Base-by-base conservation (phyloP, 1,140 invertebrate genomes). In the Melitaea cinxia region DNA sequence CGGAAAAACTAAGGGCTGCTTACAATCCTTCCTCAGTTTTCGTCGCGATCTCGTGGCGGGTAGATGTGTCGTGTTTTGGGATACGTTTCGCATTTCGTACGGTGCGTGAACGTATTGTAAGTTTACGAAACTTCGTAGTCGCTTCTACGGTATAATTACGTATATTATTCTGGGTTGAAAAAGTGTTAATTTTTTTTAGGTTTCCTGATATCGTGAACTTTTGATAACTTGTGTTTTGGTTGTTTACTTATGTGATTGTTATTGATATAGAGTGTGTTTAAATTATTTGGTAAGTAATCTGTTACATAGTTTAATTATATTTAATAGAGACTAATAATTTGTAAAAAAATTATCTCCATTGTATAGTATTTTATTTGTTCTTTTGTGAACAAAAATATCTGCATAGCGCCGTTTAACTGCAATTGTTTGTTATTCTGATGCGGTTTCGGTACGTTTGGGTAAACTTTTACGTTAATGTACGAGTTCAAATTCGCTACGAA, bases 1-100 rank as follows among this genome's bases (percentile, higher is more conserved):
- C 72, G 78, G 79, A 84, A 86, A n/a, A 84, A 80, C 75, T 83
- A 81, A 79, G 82, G 78, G 73, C 65, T 75, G 77, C 69, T 83
- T 80, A 73, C 71, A 67, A 77, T 71, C 72, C 68, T 66, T 76
- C 60, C 60, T 83, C 78, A 89, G 86, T 89, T 75, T 73, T 75
- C 80, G 77, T 73, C 73, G 83, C 74, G 74, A 68, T 39, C 37
- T 59, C 72, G 78, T 66, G 76, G 45, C 68, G 74, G 30, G 15
- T 19, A 75, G 65, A 67, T 72, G 79, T 70, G 54, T 72, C 28
- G 9, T 47, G 19, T 21, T 7, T 7, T 12, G 10, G 57, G 4
- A 10, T 5, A n/a, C 28, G 23, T 53, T 14, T 52, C 14, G n/a
- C 17, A 47, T 15, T 33, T 42, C 10, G 15, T 15, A 28, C 47